Conservation (phyloP, 1,140 invertebrate species). For the Eriosoma lanigerum region DNA sequence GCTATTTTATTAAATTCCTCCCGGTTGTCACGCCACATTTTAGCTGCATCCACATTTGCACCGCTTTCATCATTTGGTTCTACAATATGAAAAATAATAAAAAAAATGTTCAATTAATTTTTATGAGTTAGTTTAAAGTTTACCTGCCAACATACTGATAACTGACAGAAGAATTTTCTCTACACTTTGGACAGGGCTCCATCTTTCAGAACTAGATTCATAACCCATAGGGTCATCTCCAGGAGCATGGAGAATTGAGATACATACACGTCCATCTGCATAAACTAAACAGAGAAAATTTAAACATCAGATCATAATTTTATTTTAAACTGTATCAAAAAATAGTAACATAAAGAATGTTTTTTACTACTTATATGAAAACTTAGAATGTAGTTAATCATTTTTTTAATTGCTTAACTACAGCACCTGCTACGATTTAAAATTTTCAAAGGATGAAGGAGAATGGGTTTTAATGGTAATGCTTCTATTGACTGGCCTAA, state of each 20-base stretch:
- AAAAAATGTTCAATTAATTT: not conserved
- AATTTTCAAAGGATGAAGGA: no score
- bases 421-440: no score
- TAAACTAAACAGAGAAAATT: no score
- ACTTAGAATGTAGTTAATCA: no score
- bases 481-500: no score
- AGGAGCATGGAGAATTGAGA: conserved; percentile 98
- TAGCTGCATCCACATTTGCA: conserved; percentile 98
- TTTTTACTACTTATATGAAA: no score
- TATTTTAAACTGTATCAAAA: no score
- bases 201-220: conserved; percentile 94
- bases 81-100: conserved; percentile 56
- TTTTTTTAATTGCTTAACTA: no score
- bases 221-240: conserved; percentile 99
- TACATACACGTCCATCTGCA: conserved; percentile 95
- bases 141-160: conserved; percentile 94
- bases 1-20: conserved; percentile 93
- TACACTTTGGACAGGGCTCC: conserved; percentile 98
- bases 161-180: conserved; percentile 99
- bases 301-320: no score
- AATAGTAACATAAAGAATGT: no score
- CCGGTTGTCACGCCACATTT: conserved; percentile 98
- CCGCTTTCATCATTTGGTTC: conserved; percentile 99
- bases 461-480: no score
- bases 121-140: conserved; percentile 13